phyloP scores from a whole-genome alignment of 1,140 invertebrate species.

The Euglossa dilemma region DNA sequence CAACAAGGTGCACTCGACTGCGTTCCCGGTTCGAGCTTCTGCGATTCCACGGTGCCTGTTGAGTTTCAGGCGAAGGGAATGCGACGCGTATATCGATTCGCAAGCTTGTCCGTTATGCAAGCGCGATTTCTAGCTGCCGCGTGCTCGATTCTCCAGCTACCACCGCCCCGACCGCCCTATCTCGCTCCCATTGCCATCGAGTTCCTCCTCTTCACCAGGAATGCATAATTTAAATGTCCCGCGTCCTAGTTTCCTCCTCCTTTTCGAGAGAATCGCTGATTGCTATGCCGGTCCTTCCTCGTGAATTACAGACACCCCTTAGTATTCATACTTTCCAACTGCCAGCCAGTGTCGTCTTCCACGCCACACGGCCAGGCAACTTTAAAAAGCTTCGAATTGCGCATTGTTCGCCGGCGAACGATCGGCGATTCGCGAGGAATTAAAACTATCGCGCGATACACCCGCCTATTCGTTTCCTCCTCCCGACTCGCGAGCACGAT shows the following conservation, averaged over 20 bases:
- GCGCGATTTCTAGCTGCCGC: slow-evolving; percentile 48
- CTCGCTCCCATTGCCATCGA: slow-evolving; percentile 32
- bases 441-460: slow-evolving; percentile 9
- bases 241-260: slow-evolving; percentile 70
- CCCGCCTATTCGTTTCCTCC: slow-evolving; percentile 6
- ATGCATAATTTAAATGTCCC: slow-evolving; percentile 74
- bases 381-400: slow-evolving; percentile 41
- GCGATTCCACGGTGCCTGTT: slow-evolving; percentile 31
- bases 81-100: slow-evolving; percentile 57
- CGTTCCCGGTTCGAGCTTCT: slow-evolving; percentile 24
- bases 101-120: slow-evolving; percentile 41
- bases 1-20: slow-evolving; percentile 38
- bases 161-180: slow-evolving; percentile 11
- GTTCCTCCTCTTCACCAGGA: slow-evolving; percentile 51
- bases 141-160: slow-evolving; percentile 21
- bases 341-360: slow-evolving; percentile 11
- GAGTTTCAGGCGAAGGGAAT: slow-evolving; percentile 36
- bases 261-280: slow-evolving; percentile 63
- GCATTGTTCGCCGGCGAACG: not conserved
- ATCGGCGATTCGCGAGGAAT: slow-evolving; percentile 18
- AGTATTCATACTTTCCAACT: slow-evolving; percentile 54
- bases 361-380: not conserved
- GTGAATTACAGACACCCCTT: slow-evolving; percentile 63
- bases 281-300: slow-evolving; percentile 65
- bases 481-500: not conserved